Conservation (phyloP, 23 tunicate species). For the Botrylloides violaceus region DNA sequence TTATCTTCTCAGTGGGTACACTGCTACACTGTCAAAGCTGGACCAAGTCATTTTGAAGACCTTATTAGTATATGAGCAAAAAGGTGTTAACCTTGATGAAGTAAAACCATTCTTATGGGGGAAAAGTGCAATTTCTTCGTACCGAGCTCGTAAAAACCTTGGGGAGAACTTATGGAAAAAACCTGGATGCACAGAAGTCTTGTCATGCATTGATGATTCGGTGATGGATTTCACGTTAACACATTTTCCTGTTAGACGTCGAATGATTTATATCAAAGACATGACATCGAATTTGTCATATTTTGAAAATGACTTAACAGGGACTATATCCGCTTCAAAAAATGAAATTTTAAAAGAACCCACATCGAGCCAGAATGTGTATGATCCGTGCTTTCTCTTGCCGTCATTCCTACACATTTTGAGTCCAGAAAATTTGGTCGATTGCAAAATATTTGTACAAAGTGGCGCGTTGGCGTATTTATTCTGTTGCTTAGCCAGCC, state of each 20-base stretch:
- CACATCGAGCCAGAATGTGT: slow-evolving; percentile 1
- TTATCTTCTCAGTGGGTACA: slow-evolving; percentile 10
- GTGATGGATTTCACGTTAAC: slow-evolving; percentile 30
- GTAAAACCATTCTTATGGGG: slow-evolving; percentile 52
- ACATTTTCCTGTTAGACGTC: slow-evolving; percentile 36
- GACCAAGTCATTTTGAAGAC: slow-evolving; percentile 25
- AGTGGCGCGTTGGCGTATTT: slow-evolving; percentile 36
- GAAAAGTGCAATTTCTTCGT: slow-evolving; percentile 31
- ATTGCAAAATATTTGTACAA: slow-evolving; percentile 33
- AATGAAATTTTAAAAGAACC: background rate
- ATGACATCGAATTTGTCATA: background rate
- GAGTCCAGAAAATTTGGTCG: slow-evolving; percentile 42
- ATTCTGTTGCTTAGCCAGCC: slow-evolving; percentile 38
- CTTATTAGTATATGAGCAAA: slow-evolving; percentile 38
- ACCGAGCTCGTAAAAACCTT: slow-evolving; percentile 22
- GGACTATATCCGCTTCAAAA: slow-evolving; percentile 6
- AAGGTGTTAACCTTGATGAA: slow-evolving; percentile 23
- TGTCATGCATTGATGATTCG: slow-evolving; percentile 32
- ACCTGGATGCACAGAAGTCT: slow-evolving; percentile 31
- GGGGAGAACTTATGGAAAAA: slow-evolving; percentile 49
- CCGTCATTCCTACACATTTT: slow-evolving; percentile 21
- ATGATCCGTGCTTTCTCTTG: slow-evolving; percentile 48
- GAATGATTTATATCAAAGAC: slow-evolving; percentile 4
- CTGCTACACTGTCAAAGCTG: background rate
- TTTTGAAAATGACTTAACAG: slow-evolving; percentile 18